Conservation (phyloP, 2,888 invertebrate genomes). For the Odontothrips loti region DNA sequence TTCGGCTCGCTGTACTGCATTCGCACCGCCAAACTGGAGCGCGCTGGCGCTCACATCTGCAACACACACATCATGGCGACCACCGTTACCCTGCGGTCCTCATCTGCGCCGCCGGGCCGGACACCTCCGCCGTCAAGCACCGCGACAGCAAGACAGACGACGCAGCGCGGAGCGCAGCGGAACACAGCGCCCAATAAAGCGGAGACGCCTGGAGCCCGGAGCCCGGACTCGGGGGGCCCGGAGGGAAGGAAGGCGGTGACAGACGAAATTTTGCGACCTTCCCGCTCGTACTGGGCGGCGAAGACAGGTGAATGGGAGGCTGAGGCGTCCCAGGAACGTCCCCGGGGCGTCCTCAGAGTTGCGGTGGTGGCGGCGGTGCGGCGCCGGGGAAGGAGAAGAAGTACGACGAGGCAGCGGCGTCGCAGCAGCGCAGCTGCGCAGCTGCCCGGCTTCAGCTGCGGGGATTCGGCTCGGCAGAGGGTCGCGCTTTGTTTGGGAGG, state of each 20-base stretch:
- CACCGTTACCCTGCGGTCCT: too few species aligned
- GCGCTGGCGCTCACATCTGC: too few species aligned
- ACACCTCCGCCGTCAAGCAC: too few species aligned
- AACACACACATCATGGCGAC: too few species aligned
- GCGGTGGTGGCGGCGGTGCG: neutral
- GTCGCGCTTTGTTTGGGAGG: too few species aligned
- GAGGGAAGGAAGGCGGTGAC: neutral
- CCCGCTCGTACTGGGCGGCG: neutral
- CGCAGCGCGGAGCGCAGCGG: neutral
- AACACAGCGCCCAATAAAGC: neutral
- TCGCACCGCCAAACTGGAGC: too few species aligned
- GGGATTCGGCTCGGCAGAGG: too few species aligned
- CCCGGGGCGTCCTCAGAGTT: neutral
- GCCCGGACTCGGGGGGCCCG: neutral
- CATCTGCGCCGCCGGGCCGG: too few species aligned
- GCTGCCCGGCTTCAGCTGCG: too few species aligned
- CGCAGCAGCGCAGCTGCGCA: too few species aligned
- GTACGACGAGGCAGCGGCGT: neutral
- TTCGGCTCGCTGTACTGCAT: too few species aligned
- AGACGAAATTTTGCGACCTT: neutral
- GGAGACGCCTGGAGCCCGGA: neutral
- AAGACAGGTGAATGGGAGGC: conserved; percentile 4
- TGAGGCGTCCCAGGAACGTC: conserved; percentile 7
- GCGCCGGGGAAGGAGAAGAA: neutral
- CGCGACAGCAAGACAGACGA: neutral